Conservation (phyloP, 2,797 vertebrate genomes). For the Spinus pinus region DNA sequence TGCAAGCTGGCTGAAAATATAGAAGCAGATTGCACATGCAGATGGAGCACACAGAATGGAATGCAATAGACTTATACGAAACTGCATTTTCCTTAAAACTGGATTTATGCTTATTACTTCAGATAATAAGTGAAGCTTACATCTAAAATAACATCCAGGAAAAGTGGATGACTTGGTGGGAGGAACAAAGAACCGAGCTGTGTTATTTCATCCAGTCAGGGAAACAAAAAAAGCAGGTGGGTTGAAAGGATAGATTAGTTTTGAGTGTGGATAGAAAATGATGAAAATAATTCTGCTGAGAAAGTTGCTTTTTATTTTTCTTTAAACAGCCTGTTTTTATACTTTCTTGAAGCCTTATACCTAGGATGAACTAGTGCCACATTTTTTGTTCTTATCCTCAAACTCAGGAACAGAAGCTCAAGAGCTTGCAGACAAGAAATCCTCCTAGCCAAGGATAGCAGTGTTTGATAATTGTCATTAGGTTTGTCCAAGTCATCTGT, state of each 20-base stretch:
- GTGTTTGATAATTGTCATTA: neutral
- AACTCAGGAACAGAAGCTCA: neutral
- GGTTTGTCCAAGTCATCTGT: neutral
- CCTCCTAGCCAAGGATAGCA: neutral
- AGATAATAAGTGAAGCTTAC: conserved; percentile 31
- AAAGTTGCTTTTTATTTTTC: neutral
- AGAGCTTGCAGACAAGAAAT: neutral
- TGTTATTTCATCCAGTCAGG: neutral
- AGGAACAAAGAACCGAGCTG: neutral
- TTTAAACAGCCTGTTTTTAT: neutral
- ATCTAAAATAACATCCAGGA: conserved; percentile 30
- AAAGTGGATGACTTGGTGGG: neutral
- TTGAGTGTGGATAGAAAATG: conserved; percentile 21
- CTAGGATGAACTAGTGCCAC: neutral
- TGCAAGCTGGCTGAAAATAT: conserved; percentile 80
- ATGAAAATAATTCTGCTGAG: conserved; percentile 39
- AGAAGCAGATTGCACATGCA: conserved; percentile 79
- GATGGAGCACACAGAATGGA: conserved; percentile 73
- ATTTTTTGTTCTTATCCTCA: neutral
- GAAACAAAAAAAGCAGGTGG: neutral
- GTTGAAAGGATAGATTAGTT: conserved; percentile 22
- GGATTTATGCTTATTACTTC: conserved; percentile 68
- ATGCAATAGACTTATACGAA: conserved; percentile 56
- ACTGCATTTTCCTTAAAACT: conserved; percentile 65
- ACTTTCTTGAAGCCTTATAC: neutral